These are phyloP conservation scores for Episyrphus balteatus DNA, from an alignment of 1,140 invertebrate species.

Conservation along the genomic window DNA sequence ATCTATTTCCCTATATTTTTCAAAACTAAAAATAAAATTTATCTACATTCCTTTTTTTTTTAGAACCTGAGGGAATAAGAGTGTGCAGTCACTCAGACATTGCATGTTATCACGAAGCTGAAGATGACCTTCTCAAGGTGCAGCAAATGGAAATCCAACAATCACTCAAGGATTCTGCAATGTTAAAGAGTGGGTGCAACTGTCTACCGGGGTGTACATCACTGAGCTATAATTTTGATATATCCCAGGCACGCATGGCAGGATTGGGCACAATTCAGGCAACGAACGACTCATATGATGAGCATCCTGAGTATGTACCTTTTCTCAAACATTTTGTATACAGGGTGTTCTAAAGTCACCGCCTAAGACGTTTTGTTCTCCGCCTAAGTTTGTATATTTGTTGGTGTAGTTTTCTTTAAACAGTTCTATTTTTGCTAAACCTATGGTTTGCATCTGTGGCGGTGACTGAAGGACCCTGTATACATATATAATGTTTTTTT, in stretches of 20 bases:
- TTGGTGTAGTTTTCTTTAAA: too few species aligned
- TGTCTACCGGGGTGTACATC: slow-evolving; percentile 56
- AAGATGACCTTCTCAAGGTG: slow-evolving; percentile 25
- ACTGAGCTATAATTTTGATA: slow-evolving; percentile 53
- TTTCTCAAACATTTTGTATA: too few species aligned
- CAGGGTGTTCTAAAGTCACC: too few species aligned
- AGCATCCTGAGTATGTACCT: slow-evolving; percentile 20
- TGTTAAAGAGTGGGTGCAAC: slow-evolving; percentile 37
- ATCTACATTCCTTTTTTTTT: background rate
- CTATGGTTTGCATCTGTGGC: too few species aligned
- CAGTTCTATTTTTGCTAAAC: too few species aligned
- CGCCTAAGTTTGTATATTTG: too few species aligned
- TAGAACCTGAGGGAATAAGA: slow-evolving; percentile 21
- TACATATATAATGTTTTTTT: too few species aligned
- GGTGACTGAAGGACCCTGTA: too few species aligned
- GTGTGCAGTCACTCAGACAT: slow-evolving; percentile 19
- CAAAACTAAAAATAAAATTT: background rate
- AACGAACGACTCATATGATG: slow-evolving; percentile 19
- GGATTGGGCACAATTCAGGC: slow-evolving; percentile 16
- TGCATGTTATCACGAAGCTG: slow-evolving; percentile 25
- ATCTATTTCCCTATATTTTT: slow-evolving; percentile 7
- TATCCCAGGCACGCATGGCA: slow-evolving; percentile 42
- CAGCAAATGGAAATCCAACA: slow-evolving; percentile 23
- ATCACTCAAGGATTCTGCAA: slow-evolving; percentile 13
- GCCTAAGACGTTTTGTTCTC: too few species aligned